Evolutionary conservation across 2,113 vertebrate species (phyloP).

Genomic region (Trogon surrucura): DNA sequence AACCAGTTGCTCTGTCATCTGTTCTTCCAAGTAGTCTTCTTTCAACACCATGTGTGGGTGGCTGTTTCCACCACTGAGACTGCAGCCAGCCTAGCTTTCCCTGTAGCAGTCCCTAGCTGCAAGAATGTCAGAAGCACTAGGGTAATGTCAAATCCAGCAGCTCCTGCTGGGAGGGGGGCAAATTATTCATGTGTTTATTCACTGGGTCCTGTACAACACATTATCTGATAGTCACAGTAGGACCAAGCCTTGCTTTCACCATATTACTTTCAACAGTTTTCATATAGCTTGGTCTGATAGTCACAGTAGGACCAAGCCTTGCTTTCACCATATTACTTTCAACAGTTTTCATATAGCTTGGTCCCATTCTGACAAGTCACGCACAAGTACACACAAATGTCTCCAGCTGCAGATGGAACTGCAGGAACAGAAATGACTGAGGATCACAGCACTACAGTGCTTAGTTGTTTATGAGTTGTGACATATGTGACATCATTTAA

Average conservation of each 20-base stretch:
- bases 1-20: neutral
- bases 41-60: neutral
- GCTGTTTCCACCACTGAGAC: neutral
- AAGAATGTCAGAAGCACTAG: neutral
- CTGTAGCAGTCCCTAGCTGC: neutral
- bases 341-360: neutral
- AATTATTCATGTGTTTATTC: neutral
- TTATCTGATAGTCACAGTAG: neutral
- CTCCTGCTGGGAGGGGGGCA: neutral
- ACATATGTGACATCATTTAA: neutral
- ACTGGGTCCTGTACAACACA: accelerated
- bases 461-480: neutral
- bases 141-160: neutral
- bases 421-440: neutral
- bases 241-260: neutral
- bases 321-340: neutral
- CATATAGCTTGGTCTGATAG: neutral
- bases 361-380: neutral
- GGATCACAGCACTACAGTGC: neutral
- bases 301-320: neutral
- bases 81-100: neutral
- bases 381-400: neutral
- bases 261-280: neutral
- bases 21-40: neutral
- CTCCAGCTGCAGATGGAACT: neutral